Percentiles rank a stretch among this genome's conserved stretches.
These are phyloP conservation scores for Microdon myrmicae DNA, from an alignment of 2,888 invertebrate genomes.

Conservation along the genomic window DNA sequence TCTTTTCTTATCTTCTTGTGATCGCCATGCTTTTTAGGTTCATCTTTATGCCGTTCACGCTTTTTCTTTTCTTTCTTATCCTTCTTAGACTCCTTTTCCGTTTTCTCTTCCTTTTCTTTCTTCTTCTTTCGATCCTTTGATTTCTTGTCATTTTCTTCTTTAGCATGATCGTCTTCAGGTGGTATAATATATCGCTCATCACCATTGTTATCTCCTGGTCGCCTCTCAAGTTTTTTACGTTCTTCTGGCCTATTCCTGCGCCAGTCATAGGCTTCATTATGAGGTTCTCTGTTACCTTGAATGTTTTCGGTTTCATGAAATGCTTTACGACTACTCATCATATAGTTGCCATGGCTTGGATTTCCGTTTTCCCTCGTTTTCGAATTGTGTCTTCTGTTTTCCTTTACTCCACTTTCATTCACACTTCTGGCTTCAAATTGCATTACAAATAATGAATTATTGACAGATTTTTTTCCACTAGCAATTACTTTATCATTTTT, in stretches of 20 bases:
- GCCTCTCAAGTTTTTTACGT: constrained; percentile 61
- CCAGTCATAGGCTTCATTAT: constrained; percentile 56
- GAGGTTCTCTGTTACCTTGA: constrained; percentile 71
- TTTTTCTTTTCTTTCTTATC: constrained; percentile 53
- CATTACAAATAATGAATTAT: constrained; percentile 20
- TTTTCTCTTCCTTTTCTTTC: constrained; percentile 59
- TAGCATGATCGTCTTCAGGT: constrained; percentile 64
- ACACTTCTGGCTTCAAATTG: constrained; percentile 36
- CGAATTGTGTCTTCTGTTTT: constrained; percentile 34
- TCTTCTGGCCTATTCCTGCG: constrained; percentile 50
- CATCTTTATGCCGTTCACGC: constrained; percentile 40
- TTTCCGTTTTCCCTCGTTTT: constrained; percentile 38
- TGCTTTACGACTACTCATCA: constrained; percentile 19
- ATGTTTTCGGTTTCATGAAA: constrained; percentile 57
- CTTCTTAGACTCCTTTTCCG: constrained; percentile 49
- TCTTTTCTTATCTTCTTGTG: constrained; percentile 31
- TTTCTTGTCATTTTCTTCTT: constrained; percentile 66
- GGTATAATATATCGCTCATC: constrained; percentile 54
- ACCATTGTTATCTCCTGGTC: constrained; percentile 57
- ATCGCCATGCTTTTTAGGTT: constrained; percentile 18
- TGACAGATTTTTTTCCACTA: constrained; percentile 31
- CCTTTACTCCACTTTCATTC: constrained; percentile 25
- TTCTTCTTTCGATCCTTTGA: constrained; percentile 71
- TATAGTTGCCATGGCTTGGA: constrained; percentile 27
- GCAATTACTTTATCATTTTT: constrained; percentile 55